Base-by-base conservation (phyloP, 2,113 vertebrate genomes). In the Galemys pyrenaicus region DNA sequence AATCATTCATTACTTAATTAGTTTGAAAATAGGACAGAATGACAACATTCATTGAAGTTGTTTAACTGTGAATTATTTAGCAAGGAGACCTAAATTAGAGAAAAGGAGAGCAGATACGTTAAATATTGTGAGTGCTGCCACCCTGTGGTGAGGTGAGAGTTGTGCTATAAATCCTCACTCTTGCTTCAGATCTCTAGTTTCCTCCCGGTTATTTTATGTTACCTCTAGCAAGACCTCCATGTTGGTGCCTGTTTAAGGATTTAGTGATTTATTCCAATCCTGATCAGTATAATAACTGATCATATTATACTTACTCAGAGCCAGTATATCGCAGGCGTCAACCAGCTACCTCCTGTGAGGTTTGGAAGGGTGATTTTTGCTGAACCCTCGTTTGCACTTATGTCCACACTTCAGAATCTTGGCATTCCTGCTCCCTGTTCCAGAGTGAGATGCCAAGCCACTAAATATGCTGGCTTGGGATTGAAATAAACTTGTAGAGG, bases 11-110 rank as follows among this genome's bases (percentile, higher is more conserved):
- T 89, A 37, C 49, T 92, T 82, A 87, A 94, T 87, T 96, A 74
- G 65, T 58, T 93, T 83, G 77, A 87, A 95, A 94, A 71, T 35
- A 80, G 68, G 62, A 56, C 70, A 91, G 30, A 88, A 65, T 91
- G 67, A 62, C 24, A 91, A 20, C 37, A 41, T 39, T 78, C 60
- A 41, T 49, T 41, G 30, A 93, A 93, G 56, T 88, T 65, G 56
- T 88, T 95, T 90, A 78, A 56, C 51, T 81, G 26, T 67, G 70
- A 79, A 65, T 89, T 96, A 30, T 68, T 87, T 84, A 64, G 56
- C 49, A 64, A 10, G 26, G 65, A 54, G 89, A 60, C 39, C 65
- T 24, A 44, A 91, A 83, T 19, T 11, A 56, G 65, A 79, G 54
- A 60, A 75, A 64, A 56, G 20, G 60, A 64, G 41, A 87, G 39